Base-by-base conservation (phyloP, 2,113 vertebrate genomes). In the Eolophus roseicapilla region DNA sequence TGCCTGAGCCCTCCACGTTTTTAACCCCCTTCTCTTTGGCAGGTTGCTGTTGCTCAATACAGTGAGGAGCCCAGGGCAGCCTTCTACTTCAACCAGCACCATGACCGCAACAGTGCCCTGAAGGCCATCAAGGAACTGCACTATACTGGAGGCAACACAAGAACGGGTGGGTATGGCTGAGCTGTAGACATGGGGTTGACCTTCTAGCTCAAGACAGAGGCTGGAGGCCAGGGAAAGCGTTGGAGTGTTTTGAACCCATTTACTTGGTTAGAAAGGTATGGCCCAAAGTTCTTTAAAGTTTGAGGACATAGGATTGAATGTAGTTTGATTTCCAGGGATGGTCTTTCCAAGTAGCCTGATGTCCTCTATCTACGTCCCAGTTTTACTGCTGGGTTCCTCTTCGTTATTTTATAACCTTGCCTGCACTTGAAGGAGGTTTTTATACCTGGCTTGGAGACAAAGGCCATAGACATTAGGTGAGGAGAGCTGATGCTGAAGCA, bases 11-110 rank as follows among this genome's bases (percentile, higher is more conserved):
- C 35, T 71, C n/a, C 18, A 6, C 0, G 4, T 25, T 77, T 70
- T 50, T 4, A 20, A 12, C 11, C 25, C 24, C 82, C 29, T 50
- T 67, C 3, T 89, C 63, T 70, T 71, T 63, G 78, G 63, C 98
- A 99, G 99, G 96, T 99, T 47, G 99, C 99, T 11, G 97, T 99
- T n/a, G 98, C 98, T 70, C 98, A 98, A 75, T 99, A 98, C 97
- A 99, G 97, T 5, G 98, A 99, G 69, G 98, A 99, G 74, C 98
- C 99, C 88, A 97, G 98, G 63, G 96, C 98, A 46, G 98, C 98
- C 76, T 99, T 99, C 94, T 95, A 93, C 68, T 97, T 99, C 65
- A 97, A 83, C 78, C 97, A 97, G 83, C 97, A 98, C 94, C 98
- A 97, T 37, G 98, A 99, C 90, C 98, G 98, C 70, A 99, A 97